Percentiles rank a stretch among this genome's conserved stretches.
These are phyloP conservation scores for Cercopithecus mitis DNA, from an alignment of 2,797 vertebrate species.

Conservation along the genomic window DNA sequence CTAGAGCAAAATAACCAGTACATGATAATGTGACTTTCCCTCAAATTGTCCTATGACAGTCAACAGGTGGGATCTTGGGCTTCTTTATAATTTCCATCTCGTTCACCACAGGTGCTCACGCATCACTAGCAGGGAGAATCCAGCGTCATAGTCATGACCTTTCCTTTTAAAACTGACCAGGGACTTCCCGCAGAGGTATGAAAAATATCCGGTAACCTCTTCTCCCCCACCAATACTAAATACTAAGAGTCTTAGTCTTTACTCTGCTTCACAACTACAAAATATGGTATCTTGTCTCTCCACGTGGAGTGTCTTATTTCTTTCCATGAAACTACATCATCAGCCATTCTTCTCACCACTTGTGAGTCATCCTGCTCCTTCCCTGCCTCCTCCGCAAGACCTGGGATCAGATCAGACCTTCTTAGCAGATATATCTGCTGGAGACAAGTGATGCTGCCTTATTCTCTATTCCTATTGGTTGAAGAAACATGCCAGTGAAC, in stretches of 20 bases:
- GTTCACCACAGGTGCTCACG: rapidly evolving
- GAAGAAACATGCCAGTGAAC: rapidly evolving
- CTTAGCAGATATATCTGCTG: neutral
- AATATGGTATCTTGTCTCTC: neutral
- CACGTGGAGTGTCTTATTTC: neutral
- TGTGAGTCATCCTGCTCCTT: rapidly evolving
- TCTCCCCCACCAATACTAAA: neutral
- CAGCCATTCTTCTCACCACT: neutral
- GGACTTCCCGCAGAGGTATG: neutral
- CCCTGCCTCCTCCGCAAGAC: neutral
- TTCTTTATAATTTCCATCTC: neutral
- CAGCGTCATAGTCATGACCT: neutral
- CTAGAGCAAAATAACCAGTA: neutral
- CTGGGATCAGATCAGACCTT: neutral
- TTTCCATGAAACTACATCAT: neutral
- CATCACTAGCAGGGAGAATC: neutral
- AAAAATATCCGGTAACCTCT: neutral
- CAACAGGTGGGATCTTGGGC: neutral
- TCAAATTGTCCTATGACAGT: neutral
- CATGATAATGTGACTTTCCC: rapidly evolving
- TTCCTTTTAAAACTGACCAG: neutral
- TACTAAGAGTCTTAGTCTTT: neutral
- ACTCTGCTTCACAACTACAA: neutral
- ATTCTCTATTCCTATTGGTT: neutral
- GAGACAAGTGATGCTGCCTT: constrained; percentile 42